Conservation (phyloP, 2,888 invertebrate species). For the Himalopsyche anomala region DNA sequence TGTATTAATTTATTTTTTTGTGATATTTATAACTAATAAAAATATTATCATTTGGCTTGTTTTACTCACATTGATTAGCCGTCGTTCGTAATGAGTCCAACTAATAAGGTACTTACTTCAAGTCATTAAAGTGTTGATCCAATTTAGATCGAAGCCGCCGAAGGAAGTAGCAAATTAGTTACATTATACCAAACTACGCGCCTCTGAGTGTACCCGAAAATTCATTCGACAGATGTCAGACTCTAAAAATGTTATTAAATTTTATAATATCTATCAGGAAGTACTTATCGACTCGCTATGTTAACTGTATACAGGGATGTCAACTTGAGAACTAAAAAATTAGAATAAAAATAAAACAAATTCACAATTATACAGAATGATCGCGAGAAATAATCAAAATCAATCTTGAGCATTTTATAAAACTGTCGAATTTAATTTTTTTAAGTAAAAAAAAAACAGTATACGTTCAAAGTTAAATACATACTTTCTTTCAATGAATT, state of each 20-base stretch:
- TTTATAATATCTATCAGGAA: constrained; percentile 37
- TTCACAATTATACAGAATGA: no score
- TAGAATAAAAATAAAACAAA: not conserved
- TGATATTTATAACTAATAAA: no score
- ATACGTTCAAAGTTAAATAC: no score
- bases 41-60: not conserved
- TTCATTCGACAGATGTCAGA: constrained; percentile 54
- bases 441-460: no score
- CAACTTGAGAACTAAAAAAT: not conserved
- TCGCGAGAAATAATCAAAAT: no score
- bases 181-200: constrained; percentile 46
- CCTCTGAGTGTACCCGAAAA: constrained; percentile 2
- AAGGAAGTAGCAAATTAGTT: constrained; percentile 60
- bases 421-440: no score
- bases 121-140: constrained; percentile 46
- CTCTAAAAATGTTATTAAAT: constrained; percentile 55
- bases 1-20: no score
- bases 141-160: constrained; percentile 55
- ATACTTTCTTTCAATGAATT: no score
- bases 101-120: not conserved
- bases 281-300: not conserved
- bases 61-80: not conserved
- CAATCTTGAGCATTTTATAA: no score
- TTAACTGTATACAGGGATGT: not conserved
- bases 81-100: not conserved